Evolutionary conservation across 2,113 vertebrate genomes (phyloP), one percentile per base, ranked within the genome.

Genomic region (Trinectes maculatus): DNA sequence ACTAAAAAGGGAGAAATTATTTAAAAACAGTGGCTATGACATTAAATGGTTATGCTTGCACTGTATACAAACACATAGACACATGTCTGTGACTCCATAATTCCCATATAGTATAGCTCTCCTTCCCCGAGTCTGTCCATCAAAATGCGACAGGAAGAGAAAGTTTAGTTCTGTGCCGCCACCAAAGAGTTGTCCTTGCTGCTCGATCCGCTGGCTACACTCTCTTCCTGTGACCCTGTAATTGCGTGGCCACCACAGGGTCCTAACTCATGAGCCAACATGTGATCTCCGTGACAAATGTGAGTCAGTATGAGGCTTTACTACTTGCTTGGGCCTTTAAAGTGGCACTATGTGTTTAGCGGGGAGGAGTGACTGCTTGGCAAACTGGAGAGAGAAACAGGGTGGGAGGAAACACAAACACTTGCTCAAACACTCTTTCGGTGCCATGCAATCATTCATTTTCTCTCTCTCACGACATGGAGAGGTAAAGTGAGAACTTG

Each of bases 271-370:
- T 75, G 69, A 58, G 15, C 67, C 62, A 79, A 72, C 71, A 81
- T 89, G 83, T 82, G 79, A 91, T 84, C 80, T 78, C 68, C 16
- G 16, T 85, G 89, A 86, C 81, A 90, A 89, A 89, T 87, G 79
- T 73, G 53, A 77, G 82, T 77, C 22, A 46, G 26, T 52, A 80
- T 21, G 2, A 74, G 69, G 75, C 75, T 54, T 3, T 59, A 84
- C 78, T 85, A 58, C 71, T 88, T 29, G 52, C 74, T 34, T 24
- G 25, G 47, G 36, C 48, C 67, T 90, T 90, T 82, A 83, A 88
- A 91, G 79, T 78, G 82, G 71, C 42, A 53, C 46, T 57, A 47
- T 39, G 64, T 42, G 59, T 85, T 85, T 79, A 89, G 70, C 42
- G 0, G 57, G 66, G 49, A 69, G 19, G 64, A 74, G 79, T 61